phyloP scores from a whole-genome alignment of 2,797 vertebrate genomes.

The Oreonectes daqikongensis region DNA sequence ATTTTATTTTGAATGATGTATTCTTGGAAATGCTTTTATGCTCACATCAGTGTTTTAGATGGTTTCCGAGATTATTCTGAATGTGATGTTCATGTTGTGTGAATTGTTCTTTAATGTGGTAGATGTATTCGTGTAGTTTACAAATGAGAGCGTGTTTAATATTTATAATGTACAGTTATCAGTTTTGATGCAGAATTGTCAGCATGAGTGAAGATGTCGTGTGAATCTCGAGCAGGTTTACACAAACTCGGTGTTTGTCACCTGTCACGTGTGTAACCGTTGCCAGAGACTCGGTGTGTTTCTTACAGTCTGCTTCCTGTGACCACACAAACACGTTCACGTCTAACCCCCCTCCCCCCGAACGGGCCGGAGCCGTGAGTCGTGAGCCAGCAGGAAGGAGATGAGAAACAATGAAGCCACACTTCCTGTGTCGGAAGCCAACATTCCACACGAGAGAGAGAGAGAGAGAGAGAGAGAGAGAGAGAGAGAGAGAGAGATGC shows the following conservation, averaged over 20 bases:
- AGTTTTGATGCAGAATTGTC: too few relatives aligned
- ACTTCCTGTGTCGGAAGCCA: slow-evolving; percentile 71
- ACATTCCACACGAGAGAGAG: slow-evolving; percentile 68
- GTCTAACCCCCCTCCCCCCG: slow-evolving; percentile 14
- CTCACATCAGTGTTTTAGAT: too few relatives aligned
- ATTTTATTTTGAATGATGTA: too few relatives aligned
- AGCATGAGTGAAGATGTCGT: too few relatives aligned
- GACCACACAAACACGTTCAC: slow-evolving; percentile 38
- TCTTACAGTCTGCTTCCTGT: slow-evolving; percentile 57
- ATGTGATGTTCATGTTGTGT: too few relatives aligned
- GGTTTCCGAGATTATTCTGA: too few relatives aligned
- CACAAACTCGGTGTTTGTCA: not conserved
- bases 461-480: slow-evolving; percentile 48
- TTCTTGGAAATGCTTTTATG: too few relatives aligned
- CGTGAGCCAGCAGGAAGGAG: slow-evolving; percentile 69
- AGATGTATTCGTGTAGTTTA: too few relatives aligned
- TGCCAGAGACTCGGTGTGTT: not conserved
- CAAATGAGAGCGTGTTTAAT: too few relatives aligned
- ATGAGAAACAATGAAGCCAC: slow-evolving; percentile 71
- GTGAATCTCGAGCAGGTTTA: too few relatives aligned
- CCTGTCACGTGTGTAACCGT: not conserved
- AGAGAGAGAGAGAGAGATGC: slow-evolving; percentile 45
- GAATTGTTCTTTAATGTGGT: too few relatives aligned
- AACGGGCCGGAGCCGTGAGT: not conserved
- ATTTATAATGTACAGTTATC: too few relatives aligned